Evolutionary conservation across 2,797 vertebrate species (phyloP), one percentile per base, ranked within the genome.

Genomic region (Remorina albescens): DNA sequence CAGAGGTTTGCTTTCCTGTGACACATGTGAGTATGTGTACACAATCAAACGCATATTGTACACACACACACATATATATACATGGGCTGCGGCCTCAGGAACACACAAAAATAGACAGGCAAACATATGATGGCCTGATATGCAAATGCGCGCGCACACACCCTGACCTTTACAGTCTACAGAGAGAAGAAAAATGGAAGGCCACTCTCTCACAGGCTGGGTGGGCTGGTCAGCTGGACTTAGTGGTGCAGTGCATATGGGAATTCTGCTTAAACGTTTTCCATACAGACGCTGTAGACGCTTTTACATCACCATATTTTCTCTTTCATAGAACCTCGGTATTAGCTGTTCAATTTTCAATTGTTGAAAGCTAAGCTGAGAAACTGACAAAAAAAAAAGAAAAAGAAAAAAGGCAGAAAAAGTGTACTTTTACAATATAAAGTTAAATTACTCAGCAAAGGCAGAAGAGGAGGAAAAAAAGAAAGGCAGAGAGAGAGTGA

Each of bases 211-310:
- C 78, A 87, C 91, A 81, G 87, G 76, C 88, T 95, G 94, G 94
- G 94, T 95, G 95, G 94, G 92, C 94, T 70, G 87, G 63, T 94
- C 93, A 89, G 87, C 89, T 88, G 87, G 87, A 87, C 84, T 47
- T 69, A 61, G 67, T 46, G 60, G 88, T 82, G 57, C 85, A 86
- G 81, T 74, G 71, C 86, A 81, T 83, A 51, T 83, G 90, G 87
- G 86, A 93, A 86, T 92, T 93, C 92, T 93, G 88, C 74, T 91
- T 75, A 86, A 91, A 81, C 74, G 44, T 84, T 92, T 89, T 74
- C 68, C 21, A 49, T 64, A 59, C 73, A 76, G 63, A 25, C 58
- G 59, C 30, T 64, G 26, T n/a, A 61, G 46, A 72, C 39, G 58
- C 41, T 64, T 18, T 66, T n/a, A 62, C 21, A 39, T 37, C 34